Conservation (phyloP, 2,888 invertebrate genomes). For the Drosophila recens region DNA sequence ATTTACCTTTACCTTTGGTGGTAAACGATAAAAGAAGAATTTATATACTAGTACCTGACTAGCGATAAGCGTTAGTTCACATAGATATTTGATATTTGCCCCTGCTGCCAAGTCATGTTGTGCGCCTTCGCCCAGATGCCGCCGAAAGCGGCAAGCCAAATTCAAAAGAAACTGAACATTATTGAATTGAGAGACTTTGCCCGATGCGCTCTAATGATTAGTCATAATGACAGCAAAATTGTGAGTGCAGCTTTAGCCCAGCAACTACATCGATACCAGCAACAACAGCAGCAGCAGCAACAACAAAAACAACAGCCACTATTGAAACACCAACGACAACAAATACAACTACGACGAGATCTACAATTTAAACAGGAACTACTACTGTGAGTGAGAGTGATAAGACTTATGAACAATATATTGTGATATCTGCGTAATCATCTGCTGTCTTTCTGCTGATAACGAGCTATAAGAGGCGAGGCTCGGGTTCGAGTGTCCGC, state of each 20-base stretch:
- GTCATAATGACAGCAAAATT: slow-evolving; percentile 25
- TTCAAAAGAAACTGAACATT: slow-evolving; percentile 32
- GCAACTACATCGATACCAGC: slow-evolving; percentile 29
- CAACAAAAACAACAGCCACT: slow-evolving; percentile 17
- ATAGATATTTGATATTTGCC: slow-evolving; percentile 6
- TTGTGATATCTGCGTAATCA: slow-evolving; percentile 12
- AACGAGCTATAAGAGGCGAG: slow-evolving; percentile 13
- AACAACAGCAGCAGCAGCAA: slow-evolving; percentile 28
- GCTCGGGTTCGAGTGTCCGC: slow-evolving; percentile 41
- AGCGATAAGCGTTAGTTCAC: slow-evolving; percentile 52
- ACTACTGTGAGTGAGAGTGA: slow-evolving; percentile 66
- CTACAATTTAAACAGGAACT: slow-evolving; percentile 48
- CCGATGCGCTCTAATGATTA: slow-evolving; percentile 32
- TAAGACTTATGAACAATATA: slow-evolving; percentile 8
- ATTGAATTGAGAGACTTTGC: slow-evolving; percentile 40
- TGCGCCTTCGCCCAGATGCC: slow-evolving; percentile 54
- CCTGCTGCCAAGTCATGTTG: slow-evolving; percentile 45
- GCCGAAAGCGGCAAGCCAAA: slow-evolving; percentile 36
- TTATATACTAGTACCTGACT: slow-evolving; percentile 27
- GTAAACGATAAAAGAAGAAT: slow-evolving; percentile 19
- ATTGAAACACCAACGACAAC: slow-evolving; percentile 3
- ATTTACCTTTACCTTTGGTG: slow-evolving; percentile 16
- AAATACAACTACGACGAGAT: slow-evolving; percentile 25
- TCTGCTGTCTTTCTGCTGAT: slow-evolving; percentile 35
- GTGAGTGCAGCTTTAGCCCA: slow-evolving; percentile 31